Percentiles rank a stretch among this genome's conserved stretches.
Conservation (phyloP, 1,140 invertebrate species). For the Eueides isabella region DNA sequence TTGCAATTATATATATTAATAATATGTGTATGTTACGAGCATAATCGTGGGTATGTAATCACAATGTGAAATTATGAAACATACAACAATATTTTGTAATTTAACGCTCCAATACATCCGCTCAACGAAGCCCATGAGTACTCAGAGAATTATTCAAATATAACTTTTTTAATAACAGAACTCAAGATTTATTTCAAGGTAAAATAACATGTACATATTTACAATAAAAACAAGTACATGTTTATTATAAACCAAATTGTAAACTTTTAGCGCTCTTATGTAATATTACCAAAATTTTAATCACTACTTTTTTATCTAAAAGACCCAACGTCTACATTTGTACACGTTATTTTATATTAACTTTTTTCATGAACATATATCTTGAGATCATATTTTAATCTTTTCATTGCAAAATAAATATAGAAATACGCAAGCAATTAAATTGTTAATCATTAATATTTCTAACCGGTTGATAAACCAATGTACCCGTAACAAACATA, state of each 20-base stretch:
- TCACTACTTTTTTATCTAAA: no score
- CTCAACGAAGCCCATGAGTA: neutral
- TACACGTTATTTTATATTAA: no score
- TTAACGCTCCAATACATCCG: neutral
- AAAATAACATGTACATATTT: neutral
- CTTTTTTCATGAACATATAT: no score
- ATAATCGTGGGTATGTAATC: no score
- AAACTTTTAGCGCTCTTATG: neutral
- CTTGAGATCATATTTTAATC: no score
- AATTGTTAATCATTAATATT: constrained; percentile 1
- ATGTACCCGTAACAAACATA: constrained; percentile 7
- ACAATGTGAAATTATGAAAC: neutral
- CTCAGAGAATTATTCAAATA: neutral
- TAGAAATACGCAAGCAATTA: neutral
- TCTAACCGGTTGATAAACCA: neutral
- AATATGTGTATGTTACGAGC: no score
- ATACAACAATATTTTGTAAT: constrained; percentile 13
- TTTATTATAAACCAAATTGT: neutral
- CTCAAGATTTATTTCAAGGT: neutral
- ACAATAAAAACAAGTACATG: neutral
- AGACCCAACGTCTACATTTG: no score
- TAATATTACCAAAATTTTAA: no score
- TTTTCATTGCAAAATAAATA: neutral
- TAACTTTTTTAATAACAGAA: neutral
- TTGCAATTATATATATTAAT: no score